Evolutionary conservation across 2,113 vertebrate species (phyloP).

Genomic region (Plectropomus leopardus): DNA sequence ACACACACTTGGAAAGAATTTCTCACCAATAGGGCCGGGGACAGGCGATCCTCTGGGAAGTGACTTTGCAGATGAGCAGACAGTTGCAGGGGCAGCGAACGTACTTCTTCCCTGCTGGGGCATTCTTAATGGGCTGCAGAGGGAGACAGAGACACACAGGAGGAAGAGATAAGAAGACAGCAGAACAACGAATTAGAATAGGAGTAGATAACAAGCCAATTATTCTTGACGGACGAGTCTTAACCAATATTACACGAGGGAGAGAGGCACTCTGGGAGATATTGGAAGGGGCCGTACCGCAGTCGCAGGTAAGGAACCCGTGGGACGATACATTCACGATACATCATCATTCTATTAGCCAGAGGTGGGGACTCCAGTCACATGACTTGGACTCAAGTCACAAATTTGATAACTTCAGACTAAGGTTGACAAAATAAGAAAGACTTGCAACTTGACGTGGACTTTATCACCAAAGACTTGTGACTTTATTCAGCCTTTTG

Average conservation of each 20-base stretch:
- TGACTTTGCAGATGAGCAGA: constrained; percentile 94
- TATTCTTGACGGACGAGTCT: constrained; percentile 62
- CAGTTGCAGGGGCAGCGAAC: constrained; percentile 94
- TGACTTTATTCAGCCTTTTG: too few relatives aligned
- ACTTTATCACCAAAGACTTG: too few relatives aligned
- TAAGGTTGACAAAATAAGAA: too few relatives aligned
- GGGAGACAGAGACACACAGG: constrained; percentile 57
- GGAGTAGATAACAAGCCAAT: constrained; percentile 58
- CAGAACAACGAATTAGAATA: constrained; percentile 25
- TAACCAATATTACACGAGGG: constrained; percentile 8
- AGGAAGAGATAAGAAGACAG: constrained; percentile 33
- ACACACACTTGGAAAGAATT: not conserved
- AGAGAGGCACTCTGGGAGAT: constrained; percentile 24
- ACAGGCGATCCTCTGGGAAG: constrained; percentile 92
- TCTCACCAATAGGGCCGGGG: constrained; percentile 92
- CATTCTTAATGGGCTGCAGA: constrained; percentile 92
- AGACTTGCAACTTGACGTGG: too few relatives aligned
- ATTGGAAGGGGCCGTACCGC: not conserved
- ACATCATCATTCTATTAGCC: not conserved
- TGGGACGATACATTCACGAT: not conserved
- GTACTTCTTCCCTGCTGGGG: constrained; percentile 93
- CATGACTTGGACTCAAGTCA: too few relatives aligned
- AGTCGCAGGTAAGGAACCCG: not conserved
- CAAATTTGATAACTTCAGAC: too few relatives aligned
- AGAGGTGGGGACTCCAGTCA: too few relatives aligned